Percentiles rank a stretch among this genome's conserved stretches.
Conservation (phyloP, 2,888 invertebrate species). For the Andrena chrysosceles region DNA sequence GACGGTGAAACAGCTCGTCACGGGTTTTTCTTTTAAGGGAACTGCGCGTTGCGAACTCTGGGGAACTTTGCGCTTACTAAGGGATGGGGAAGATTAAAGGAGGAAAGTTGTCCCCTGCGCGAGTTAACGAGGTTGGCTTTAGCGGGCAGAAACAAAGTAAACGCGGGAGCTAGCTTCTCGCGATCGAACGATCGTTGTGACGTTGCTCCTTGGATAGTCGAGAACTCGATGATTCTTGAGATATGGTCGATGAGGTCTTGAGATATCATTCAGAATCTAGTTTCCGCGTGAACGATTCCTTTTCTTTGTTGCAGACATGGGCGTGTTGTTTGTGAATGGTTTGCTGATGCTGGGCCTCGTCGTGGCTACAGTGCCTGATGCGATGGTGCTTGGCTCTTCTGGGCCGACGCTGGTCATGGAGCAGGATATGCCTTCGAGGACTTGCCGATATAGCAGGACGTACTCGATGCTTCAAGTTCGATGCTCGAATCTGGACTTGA, state of each 20-base stretch:
- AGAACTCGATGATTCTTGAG: slow-evolving; percentile 26
- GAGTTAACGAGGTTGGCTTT: too few relatives aligned
- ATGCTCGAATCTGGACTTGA: slow-evolving; percentile 86
- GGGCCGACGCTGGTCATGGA: slow-evolving; percentile 71
- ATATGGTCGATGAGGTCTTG: not conserved
- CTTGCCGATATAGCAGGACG: slow-evolving; percentile 86
- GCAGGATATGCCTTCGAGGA: slow-evolving; percentile 69
- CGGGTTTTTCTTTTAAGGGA: too few relatives aligned
- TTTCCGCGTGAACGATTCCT: slow-evolving; percentile 7
- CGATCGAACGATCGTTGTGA: slow-evolving; percentile 10
- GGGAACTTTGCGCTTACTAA: too few relatives aligned
- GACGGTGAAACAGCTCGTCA: too few relatives aligned
- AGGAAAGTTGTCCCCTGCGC: too few relatives aligned
- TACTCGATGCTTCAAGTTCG: slow-evolving; percentile 87
- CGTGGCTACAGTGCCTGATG: slow-evolving; percentile 36
- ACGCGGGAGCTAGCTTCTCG: too few relatives aligned
- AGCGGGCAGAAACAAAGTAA: too few relatives aligned
- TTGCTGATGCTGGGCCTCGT: slow-evolving; percentile 69
- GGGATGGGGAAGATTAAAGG: too few relatives aligned
- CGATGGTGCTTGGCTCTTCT: slow-evolving; percentile 51
- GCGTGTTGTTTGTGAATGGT: slow-evolving; percentile 63
- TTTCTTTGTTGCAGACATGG: slow-evolving; percentile 64
- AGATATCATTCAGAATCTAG: not conserved
- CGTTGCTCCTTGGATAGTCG: slow-evolving; percentile 3
- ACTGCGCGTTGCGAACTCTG: too few relatives aligned